Conservation (phyloP, 1,140 invertebrate species). For the Drosophila nebulosa region DNA sequence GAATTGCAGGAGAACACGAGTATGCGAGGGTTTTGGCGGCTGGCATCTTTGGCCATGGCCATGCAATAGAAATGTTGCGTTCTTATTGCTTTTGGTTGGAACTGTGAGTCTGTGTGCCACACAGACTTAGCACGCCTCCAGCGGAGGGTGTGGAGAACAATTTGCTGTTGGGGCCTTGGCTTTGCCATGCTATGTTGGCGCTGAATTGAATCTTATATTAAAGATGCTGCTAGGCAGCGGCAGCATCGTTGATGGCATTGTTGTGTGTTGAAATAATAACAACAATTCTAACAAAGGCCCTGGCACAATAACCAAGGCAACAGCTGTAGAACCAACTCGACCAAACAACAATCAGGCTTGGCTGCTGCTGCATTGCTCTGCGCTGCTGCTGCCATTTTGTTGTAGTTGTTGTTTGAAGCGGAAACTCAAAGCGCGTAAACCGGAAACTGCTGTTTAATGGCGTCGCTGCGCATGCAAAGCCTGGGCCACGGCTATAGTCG, state of each 20-base stretch:
- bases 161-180: constrained; percentile 18
- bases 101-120: constrained; percentile 21
- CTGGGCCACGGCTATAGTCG: constrained; percentile 14
- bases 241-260: constrained; percentile 17
- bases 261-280: constrained; percentile 68
- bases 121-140: constrained; percentile 39
- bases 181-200: constrained; percentile 15
- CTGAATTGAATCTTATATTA: constrained; percentile 76
- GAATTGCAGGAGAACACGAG: constrained; percentile 12
- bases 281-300: constrained; percentile 60
- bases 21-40: constrained; percentile 40
- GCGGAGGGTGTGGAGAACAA: constrained; percentile 21
- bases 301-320: constrained; percentile 73
- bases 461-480: constrained; percentile 68
- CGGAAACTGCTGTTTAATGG: constrained; percentile 78
- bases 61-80: constrained; percentile 70
- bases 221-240: constrained; percentile 62
- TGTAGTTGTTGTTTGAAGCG: constrained; percentile 68
- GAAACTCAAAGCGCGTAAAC: constrained; percentile 79
- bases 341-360: constrained; percentile 58
- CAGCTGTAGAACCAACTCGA: constrained; percentile 61
- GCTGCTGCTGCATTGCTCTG: background rate
- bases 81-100: constrained; percentile 64
- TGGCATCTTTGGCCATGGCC: constrained; percentile 54
- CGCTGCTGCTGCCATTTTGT: background rate